Evolutionary conservation across 1,140 invertebrate genomes (phyloP).

Genomic region (Aricia agestis): DNA sequence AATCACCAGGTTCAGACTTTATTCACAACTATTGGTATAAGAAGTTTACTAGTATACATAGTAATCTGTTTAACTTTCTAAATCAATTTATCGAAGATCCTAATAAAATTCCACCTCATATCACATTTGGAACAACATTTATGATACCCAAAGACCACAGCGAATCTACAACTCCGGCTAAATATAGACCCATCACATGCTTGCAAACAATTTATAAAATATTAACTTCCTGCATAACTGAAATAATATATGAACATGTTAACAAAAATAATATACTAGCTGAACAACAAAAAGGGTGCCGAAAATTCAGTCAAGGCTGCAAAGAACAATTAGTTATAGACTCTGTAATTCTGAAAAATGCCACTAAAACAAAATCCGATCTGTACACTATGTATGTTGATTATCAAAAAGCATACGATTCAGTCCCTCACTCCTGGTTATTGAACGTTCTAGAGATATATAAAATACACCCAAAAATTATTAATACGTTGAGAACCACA

Average conservation of each 20-base stretch:
- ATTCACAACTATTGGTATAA: conserved; percentile 26
- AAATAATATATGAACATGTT: conserved; percentile 21
- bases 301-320: conserved; percentile 23
- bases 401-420: conserved; percentile 25
- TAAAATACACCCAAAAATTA: conserved; percentile 19
- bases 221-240: conserved; percentile 20
- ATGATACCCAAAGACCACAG: no score
- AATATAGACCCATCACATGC: conserved; percentile 25
- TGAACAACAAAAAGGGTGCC: no score
- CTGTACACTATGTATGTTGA: conserved; percentile 19
- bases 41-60: conserved; percentile 20
- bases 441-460: conserved; percentile 19
- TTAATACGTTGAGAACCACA: not conserved
- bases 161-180: not conserved
- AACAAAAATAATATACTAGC: no score
- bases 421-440: conserved; percentile 20
- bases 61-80: conserved; percentile 6
- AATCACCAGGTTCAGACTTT: conserved; percentile 23
- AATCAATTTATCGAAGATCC: conserved; percentile 17
- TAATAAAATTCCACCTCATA: not conserved
- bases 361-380: not conserved
- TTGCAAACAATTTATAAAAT: no score
- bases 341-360: conserved; percentile 17
- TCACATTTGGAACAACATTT: no score
- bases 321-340: conserved; percentile 30